These are phyloP conservation scores for Neotoma lepida DNA, from an alignment of 2,113 vertebrate genomes.

Conservation along the genomic window DNA sequence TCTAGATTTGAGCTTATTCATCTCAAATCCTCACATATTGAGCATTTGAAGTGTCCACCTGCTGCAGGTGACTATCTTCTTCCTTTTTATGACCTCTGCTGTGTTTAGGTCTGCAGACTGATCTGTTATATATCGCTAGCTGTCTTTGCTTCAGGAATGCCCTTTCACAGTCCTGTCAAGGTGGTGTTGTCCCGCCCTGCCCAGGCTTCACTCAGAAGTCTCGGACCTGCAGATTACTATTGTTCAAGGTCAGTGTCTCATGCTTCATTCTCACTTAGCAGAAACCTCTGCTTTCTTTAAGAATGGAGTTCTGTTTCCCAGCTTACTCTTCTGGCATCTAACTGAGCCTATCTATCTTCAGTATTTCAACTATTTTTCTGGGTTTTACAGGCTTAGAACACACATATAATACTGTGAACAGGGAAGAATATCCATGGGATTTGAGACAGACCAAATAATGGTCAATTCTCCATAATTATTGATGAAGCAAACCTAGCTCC, in stretches of 20 bases:
- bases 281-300: not conserved
- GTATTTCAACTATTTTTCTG: slow-evolving; percentile 2
- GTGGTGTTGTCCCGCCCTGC: not conserved
- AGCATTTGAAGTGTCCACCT: not conserved
- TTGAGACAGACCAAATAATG: not conserved
- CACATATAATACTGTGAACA: not conserved
- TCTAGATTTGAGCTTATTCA: not conserved
- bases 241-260: slow-evolving; percentile 16
- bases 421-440: not conserved
- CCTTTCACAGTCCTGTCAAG: not conserved
- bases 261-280: not conserved
- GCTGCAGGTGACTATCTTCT: not conserved
- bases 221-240: not conserved
- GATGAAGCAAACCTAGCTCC: not conserved
- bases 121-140: not conserved
- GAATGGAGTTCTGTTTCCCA: not conserved
- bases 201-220: not conserved
- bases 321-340: slow-evolving; percentile 17
- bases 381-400: not conserved
- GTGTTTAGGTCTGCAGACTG: not conserved
- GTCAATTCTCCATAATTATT: not conserved
- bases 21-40: not conserved
- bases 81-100: not conserved
- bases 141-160: not conserved
- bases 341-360: not conserved